Evolutionary conservation across 2,888 invertebrate species (phyloP).

Genomic region (Oxycera nigricornis): DNA sequence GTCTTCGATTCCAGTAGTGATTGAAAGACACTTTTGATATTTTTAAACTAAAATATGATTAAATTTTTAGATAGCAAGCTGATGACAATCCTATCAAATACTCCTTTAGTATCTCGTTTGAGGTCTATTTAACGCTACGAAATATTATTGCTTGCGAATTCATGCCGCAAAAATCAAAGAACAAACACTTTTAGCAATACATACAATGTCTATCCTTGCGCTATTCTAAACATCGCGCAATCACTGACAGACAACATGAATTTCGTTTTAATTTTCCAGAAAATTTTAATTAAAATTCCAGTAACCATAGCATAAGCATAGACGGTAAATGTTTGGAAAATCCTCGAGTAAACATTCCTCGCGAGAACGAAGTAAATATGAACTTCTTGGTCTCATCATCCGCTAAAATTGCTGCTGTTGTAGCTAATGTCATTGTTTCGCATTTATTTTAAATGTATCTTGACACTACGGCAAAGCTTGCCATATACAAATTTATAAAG

Average conservation of each 20-base stretch:
- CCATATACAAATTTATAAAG: neutral
- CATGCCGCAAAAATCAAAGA: too few species aligned
- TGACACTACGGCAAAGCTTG: neutral
- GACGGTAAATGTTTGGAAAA: constrained; percentile 14
- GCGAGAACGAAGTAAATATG: constrained; percentile 24
- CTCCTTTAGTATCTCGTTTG: too few species aligned
- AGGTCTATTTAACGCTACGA: too few species aligned
- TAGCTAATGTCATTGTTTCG: neutral
- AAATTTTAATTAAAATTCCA: constrained; percentile 41
- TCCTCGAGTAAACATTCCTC: constrained; percentile 29
- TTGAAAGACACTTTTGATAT: too few species aligned
- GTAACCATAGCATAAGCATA: neutral
- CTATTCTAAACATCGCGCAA: too few species aligned
- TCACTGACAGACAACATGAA: constrained; percentile 27
- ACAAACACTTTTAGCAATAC: too few species aligned
- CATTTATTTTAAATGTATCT: neutral
- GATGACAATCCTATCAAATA: too few species aligned
- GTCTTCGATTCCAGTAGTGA: too few species aligned
- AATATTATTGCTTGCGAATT: too few species aligned
- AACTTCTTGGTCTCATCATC: neutral
- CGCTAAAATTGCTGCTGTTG: constrained; percentile 7
- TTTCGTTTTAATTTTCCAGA: constrained; percentile 41
- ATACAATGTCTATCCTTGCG: too few species aligned
- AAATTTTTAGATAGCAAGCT: too few species aligned
- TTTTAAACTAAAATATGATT: too few species aligned